Evolutionary conservation across 1,140 invertebrate genomes (phyloP).

Genomic region (Micrasema longulum): DNA sequence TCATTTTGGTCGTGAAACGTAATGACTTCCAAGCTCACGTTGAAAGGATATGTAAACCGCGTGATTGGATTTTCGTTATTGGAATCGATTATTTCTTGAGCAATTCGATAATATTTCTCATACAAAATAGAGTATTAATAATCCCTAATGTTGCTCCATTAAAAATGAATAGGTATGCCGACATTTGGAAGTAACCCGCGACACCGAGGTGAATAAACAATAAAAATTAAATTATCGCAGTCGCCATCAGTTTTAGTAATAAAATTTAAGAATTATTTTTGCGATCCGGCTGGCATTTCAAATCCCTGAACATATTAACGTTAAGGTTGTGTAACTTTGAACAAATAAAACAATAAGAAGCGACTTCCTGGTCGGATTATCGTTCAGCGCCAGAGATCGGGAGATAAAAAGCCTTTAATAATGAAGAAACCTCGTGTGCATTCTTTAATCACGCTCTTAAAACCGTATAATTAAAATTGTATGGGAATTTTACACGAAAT

Average conservation of each 20-base stretch:
- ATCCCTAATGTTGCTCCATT: not conserved
- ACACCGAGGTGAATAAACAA: slow-evolving; percentile 8
- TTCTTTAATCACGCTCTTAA: slow-evolving; percentile 15
- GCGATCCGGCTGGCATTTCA: slow-evolving; percentile 18
- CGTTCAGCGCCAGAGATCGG: slow-evolving; percentile 9
- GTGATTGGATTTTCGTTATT: too few species aligned
- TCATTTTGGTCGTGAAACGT: not conserved
- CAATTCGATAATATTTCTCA: too few species aligned
- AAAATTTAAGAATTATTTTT: slow-evolving; percentile 34
- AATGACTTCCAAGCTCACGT: too few species aligned
- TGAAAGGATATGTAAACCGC: too few species aligned
- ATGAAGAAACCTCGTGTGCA: slow-evolving; percentile 20
- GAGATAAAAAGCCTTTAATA: slow-evolving; percentile 21
- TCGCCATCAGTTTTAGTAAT: slow-evolving; percentile 15
- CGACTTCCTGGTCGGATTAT: slow-evolving; percentile 31
- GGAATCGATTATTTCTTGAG: too few species aligned
- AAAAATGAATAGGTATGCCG: not conserved
- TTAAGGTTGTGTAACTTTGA: slow-evolving; percentile 30
- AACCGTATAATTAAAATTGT: slow-evolving; percentile 29
- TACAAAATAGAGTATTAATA: not conserved
- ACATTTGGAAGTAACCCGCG: not conserved
- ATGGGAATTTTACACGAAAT: slow-evolving; percentile 22
- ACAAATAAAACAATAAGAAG: slow-evolving; percentile 30
- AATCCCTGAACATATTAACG: slow-evolving; percentile 10
- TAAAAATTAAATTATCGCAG: slow-evolving; percentile 28